Evolutionary conservation across 2,797 vertebrate species (phyloP).

Genomic region (Peromyscus attwateri): DNA sequence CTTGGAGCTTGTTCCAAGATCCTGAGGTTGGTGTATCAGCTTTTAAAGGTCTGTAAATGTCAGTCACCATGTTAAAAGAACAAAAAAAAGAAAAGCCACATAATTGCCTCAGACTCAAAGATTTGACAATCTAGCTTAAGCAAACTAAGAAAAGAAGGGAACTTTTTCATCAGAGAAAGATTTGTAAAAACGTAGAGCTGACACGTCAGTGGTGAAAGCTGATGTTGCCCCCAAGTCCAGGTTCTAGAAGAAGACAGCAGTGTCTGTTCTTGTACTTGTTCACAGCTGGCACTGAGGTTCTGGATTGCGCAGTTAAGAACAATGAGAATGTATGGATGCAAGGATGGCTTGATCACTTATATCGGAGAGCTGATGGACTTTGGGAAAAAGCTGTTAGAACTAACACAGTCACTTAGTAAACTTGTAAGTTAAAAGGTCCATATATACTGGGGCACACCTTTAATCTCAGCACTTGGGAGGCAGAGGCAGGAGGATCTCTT

Average conservation of each 20-base stretch:
- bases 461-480: neutral
- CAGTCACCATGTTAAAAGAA: neutral
- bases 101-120: conserved; percentile 2
- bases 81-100: neutral
- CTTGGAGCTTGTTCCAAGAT: neutral
- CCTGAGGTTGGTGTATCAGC: neutral
- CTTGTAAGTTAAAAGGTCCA: neutral
- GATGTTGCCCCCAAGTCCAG: neutral
- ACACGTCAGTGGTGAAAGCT: neutral
- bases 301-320: neutral
- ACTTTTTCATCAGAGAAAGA: neutral
- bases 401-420: neutral
- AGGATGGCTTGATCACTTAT: neutral
- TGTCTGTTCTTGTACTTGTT: neutral
- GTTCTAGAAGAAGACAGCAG: neutral
- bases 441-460: neutral
- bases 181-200: neutral
- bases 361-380: neutral
- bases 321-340: neutral
- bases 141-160: neutral
- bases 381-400: neutral
- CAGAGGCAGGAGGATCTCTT: neutral
- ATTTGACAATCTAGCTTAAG: conserved; percentile 8
- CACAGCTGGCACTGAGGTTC: neutral
- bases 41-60: neutral